A percentile compares a stretch with the other conserved stretches of the same genome.
Evolutionary conservation across 2,797 vertebrate genomes (phyloP).

Genomic region (Mareca strepera): DNA sequence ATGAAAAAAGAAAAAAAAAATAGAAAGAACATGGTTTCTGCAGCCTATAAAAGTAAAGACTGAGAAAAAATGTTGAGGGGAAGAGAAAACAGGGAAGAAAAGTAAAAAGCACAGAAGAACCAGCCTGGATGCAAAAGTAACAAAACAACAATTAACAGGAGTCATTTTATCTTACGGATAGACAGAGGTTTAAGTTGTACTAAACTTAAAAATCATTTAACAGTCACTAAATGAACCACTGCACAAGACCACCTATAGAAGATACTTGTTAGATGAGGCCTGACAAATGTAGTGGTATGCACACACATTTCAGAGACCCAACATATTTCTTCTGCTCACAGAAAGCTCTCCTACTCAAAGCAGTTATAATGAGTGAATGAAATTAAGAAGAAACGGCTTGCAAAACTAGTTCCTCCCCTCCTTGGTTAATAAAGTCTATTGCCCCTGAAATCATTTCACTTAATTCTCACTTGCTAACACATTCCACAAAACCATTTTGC

Average conservation of each 20-base stretch:
- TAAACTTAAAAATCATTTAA: background rate
- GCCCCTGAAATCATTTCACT: slow-evolving; percentile 83
- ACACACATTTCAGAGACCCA: background rate
- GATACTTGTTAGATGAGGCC: slow-evolving; percentile 20
- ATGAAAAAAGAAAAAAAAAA: background rate
- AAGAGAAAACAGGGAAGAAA: background rate
- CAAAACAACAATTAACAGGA: background rate
- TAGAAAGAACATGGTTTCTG: background rate
- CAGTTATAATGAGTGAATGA: slow-evolving; percentile 87
- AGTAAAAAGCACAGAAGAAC: background rate
- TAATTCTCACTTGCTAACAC: slow-evolving; percentile 77
- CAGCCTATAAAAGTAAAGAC: background rate
- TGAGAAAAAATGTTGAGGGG: background rate
- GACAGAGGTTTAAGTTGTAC: background rate
- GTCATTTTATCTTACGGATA: background rate
- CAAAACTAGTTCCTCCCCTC: slow-evolving; percentile 81
- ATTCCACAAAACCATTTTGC: slow-evolving; percentile 74
- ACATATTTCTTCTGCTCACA: slow-evolving; percentile 66
- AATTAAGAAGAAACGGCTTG: slow-evolving; percentile 89
- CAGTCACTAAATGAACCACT: background rate
- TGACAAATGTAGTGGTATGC: slow-evolving; percentile 13
- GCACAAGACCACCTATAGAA: background rate
- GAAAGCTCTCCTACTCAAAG: slow-evolving; percentile 84
- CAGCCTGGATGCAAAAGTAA: background rate
- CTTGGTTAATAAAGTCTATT: slow-evolving; percentile 86